A percentile compares a stretch with the other conserved stretches of the same genome.
phyloP scores from a whole-genome alignment of 2,113 vertebrate species.

The Planiliza haematocheilus region DNA sequence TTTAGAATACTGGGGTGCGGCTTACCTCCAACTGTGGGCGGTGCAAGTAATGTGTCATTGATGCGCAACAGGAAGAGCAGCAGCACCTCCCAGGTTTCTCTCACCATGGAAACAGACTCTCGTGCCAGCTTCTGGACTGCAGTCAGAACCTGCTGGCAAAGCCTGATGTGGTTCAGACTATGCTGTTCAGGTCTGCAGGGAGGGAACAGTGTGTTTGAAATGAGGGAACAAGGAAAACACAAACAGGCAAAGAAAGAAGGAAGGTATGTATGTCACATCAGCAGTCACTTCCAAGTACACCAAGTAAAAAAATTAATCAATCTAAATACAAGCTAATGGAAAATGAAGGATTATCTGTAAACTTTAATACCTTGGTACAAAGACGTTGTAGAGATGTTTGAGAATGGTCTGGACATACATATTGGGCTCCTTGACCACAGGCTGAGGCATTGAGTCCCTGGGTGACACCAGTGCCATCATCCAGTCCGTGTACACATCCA shows the following conservation, averaged over 20 bases:
- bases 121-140: slow-evolving; percentile 96
- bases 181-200: slow-evolving; percentile 87
- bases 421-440: slow-evolving; percentile 94
- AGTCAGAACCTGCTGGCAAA: slow-evolving; percentile 94
- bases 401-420: slow-evolving; percentile 95
- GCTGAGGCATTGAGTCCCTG: slow-evolving; percentile 92
- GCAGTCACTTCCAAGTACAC: no score
- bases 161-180: slow-evolving; percentile 90
- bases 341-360: neutral
- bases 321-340: neutral
- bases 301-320: no score
- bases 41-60: slow-evolving; percentile 93
- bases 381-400: slow-evolving; percentile 96
- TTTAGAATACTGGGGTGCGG: neutral
- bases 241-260: neutral
- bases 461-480: slow-evolving; percentile 95
- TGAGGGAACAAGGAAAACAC: neutral
- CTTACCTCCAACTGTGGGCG: slow-evolving; percentile 92
- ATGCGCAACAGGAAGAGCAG: slow-evolving; percentile 95
- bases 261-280: no score
- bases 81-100: slow-evolving; percentile 97
- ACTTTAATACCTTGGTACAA: slow-evolving; percentile 90
- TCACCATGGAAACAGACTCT: slow-evolving; percentile 91
- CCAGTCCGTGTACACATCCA: slow-evolving; percentile 98
- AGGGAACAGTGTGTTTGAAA: slow-evolving; percentile 8